These are phyloP conservation scores for Nemapogon koenigi DNA, from an alignment of 2,888 invertebrate genomes.

Conservation along the genomic window DNA sequence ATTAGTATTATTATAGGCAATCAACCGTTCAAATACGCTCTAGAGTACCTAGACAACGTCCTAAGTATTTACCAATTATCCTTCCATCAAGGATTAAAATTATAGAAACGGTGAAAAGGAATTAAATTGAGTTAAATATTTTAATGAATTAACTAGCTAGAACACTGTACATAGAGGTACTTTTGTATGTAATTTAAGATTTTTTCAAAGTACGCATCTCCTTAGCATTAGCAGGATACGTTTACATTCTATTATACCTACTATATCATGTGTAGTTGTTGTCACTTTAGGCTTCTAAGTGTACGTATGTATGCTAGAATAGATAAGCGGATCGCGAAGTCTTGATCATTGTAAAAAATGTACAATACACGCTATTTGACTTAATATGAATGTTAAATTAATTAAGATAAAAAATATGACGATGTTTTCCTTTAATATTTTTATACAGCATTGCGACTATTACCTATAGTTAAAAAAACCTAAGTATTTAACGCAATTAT, in stretches of 20 bases:
- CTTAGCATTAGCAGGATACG: too few relatives aligned
- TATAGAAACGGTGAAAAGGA: too few relatives aligned
- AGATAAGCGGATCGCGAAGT: constrained; percentile 38
- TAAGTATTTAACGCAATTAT: constrained; percentile 60
- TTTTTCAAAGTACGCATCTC: too few relatives aligned
- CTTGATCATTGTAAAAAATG: constrained; percentile 55
- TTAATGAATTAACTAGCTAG: constrained; percentile 45
- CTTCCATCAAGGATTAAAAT: too few relatives aligned
- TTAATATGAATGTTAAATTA: constrained; percentile 13
- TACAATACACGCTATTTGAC: constrained; percentile 58
- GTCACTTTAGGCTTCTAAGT: constrained; percentile 45
- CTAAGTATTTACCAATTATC: too few relatives aligned
- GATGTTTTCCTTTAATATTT: constrained; percentile 63
- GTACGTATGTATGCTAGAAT: constrained; percentile 44
- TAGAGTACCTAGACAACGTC: too few relatives aligned
- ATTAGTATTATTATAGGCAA: too few relatives aligned
- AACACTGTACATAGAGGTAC: constrained; percentile 59
- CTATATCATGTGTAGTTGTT: background rate
- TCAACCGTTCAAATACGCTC: too few relatives aligned
- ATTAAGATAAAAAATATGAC: constrained; percentile 25
- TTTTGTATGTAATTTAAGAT: constrained; percentile 58
- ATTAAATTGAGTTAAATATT: too few relatives aligned
- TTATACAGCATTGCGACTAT: constrained; percentile 61
- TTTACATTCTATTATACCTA: too few relatives aligned
- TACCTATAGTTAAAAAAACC: too few relatives aligned